phyloP scores from a whole-genome alignment of 1,140 invertebrate species.

The Platorchestia sp. region DNA sequence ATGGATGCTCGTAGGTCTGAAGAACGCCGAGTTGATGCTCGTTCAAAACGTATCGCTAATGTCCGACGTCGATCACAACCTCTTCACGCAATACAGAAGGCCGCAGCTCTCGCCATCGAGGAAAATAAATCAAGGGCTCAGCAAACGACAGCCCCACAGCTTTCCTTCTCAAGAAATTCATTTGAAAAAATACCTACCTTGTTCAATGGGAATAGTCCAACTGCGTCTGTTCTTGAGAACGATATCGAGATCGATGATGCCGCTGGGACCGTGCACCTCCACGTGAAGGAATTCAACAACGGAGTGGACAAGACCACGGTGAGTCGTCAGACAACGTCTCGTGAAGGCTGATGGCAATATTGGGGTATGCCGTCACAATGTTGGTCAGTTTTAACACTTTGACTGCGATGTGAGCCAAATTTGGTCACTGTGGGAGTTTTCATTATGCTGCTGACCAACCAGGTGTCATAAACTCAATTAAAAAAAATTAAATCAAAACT shows the following conservation, averaged over 20 bases:
- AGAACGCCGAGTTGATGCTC: neutral
- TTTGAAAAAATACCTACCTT: neutral
- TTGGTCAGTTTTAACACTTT: too few species aligned
- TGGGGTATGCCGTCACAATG: too few species aligned
- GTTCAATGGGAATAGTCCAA: neutral
- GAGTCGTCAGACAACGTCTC: too few species aligned
- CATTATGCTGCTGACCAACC: too few species aligned
- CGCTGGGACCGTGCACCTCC: neutral
- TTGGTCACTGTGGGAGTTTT: too few species aligned
- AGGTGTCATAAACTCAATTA: too few species aligned
- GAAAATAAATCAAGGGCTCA: neutral
- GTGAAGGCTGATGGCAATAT: too few species aligned
- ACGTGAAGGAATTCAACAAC: neutral
- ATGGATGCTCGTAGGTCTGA: neutral
- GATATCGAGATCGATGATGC: neutral
- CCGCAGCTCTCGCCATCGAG: neutral
- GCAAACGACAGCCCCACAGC: neutral
- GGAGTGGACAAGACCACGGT: neutral
- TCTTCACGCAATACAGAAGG: neutral
- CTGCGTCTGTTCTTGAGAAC: neutral
- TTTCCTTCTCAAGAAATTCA: neutral
- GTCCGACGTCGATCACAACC: neutral
- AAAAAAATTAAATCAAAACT: too few species aligned
- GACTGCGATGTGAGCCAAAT: too few species aligned
- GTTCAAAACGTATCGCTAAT: neutral